Conservation (phyloP, 2,888 invertebrate genomes). For the Homarus gammarus region DNA sequence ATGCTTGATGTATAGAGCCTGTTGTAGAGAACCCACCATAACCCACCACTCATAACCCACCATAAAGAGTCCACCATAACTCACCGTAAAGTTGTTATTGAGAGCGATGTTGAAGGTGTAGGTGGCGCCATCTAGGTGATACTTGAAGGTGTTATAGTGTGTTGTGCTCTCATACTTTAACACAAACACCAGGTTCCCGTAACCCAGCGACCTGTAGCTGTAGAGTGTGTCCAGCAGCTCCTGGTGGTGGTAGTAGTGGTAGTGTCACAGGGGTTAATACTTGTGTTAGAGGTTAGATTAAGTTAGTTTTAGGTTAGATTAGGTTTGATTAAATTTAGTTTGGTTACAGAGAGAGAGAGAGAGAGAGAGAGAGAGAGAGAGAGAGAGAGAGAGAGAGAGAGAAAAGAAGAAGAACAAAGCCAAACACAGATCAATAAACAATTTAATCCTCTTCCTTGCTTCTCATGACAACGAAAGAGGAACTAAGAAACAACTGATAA, state of each 20-base stretch:
- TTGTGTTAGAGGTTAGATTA: no score
- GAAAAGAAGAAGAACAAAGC: background rate
- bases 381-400: background rate
- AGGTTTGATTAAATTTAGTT: no score
- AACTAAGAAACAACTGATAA: no score
- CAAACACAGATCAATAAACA: no score
- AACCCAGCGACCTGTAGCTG: conserved; percentile 5
- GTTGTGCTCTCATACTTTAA: conserved; percentile 21
- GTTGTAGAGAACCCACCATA: no score
- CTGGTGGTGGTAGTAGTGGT: conserved; percentile 29
- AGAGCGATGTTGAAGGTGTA: conserved; percentile 52
- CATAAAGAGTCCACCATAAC: background rate
- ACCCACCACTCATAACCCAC: no score
- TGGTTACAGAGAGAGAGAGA: no score
- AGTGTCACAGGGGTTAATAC: no score
- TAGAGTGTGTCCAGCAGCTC: conserved; percentile 44
- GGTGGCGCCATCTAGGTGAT: conserved; percentile 59
- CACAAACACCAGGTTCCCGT: conserved; percentile 28
- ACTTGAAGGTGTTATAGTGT: conserved; percentile 58
- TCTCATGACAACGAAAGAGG: no score
- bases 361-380: background rate
- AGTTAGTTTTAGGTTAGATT: no score
- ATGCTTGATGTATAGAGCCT: no score
- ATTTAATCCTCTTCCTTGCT: no score
- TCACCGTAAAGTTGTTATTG: conserved; percentile 38